Base-by-base conservation (phyloP, 2,888 invertebrate genomes). In the Hypolimnas misippus region DNA sequence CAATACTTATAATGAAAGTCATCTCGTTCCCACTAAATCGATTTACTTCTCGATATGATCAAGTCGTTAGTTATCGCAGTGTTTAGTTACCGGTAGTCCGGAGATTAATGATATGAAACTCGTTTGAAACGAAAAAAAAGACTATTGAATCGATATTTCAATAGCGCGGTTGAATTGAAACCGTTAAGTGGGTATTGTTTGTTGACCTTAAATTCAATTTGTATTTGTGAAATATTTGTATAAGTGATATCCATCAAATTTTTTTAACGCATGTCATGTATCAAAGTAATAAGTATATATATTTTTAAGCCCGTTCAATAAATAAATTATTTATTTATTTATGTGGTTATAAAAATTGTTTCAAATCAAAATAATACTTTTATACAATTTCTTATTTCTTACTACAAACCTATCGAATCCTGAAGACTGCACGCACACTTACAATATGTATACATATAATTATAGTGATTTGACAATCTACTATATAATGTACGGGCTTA, bases 51-150 rank as follows among this genome's bases (percentile, higher is more conserved):
- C 72, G 87, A 88, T 87, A 84, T 68, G 79, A 87, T 88, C 87
- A 69, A 78, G 77, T 84, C 83, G 87, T 85, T 82, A 86, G 81
- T 82, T 78, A 87, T 86, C 57, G 31, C n/a, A n/a, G 82, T 85
- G 87, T 84, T 77, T 70, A 68, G 82, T 82, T 84, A 82, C 85
- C 87, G 79, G 88, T 87, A 89, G 87, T 82, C 77, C 69, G 66
- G 76, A 87, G 88, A 89, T 89, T 87, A 84, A 89, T 89, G 88
- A 87, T 86, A 84, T 72, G 67, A 73, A 66, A 61, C 62, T 83
- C 80, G 83, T 87, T 86, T 86, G 87, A 85, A 87, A 83, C 79
- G 83, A 84, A 81, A 86, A 87, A 85, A 87, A 83, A 81, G 78
- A 81, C 78, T 82, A 82, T 83, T 81, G 79, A 84, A 86, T 82